These are phyloP conservation scores for Glareola pratincola DNA, from an alignment of 2,113 vertebrate species.

Conservation along the genomic window DNA sequence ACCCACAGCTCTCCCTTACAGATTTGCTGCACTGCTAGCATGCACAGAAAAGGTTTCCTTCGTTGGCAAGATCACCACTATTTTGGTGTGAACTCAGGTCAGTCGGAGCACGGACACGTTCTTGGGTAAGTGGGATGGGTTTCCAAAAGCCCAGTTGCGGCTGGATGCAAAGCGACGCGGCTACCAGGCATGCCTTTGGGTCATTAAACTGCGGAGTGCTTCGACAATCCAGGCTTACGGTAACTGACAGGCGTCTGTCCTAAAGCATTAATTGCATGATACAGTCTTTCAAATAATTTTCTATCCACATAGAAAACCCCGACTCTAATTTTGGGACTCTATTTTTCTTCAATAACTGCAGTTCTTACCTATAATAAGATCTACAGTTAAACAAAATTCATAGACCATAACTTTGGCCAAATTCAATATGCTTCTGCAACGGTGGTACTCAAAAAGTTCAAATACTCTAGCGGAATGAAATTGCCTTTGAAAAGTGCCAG, in stretches of 20 bases:
- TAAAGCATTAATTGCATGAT: background rate
- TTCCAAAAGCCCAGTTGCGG: background rate
- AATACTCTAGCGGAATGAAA: background rate
- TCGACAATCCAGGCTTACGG: background rate
- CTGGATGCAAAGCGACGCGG: background rate
- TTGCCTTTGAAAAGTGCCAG: background rate
- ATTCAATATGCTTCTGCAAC: background rate
- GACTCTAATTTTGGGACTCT: background rate
- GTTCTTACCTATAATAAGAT: background rate
- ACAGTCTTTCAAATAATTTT: background rate
- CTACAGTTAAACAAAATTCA: background rate
- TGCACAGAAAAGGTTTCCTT: background rate
- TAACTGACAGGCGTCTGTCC: background rate
- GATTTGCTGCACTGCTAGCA: no score
- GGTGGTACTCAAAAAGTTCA: background rate
- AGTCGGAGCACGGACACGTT: fast-evolving
- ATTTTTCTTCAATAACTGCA: background rate
- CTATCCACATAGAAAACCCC: background rate
- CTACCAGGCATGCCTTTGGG: background rate
- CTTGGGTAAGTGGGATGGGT: background rate
- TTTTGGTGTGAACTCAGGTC: background rate
- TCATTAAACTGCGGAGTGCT: background rate
- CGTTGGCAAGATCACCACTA: fast-evolving
- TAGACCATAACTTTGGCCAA: background rate
- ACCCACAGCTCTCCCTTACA: fast-evolving